phyloP scores from a whole-genome alignment of 1,140 invertebrate species.

The Zaprionus nigranus region DNA sequence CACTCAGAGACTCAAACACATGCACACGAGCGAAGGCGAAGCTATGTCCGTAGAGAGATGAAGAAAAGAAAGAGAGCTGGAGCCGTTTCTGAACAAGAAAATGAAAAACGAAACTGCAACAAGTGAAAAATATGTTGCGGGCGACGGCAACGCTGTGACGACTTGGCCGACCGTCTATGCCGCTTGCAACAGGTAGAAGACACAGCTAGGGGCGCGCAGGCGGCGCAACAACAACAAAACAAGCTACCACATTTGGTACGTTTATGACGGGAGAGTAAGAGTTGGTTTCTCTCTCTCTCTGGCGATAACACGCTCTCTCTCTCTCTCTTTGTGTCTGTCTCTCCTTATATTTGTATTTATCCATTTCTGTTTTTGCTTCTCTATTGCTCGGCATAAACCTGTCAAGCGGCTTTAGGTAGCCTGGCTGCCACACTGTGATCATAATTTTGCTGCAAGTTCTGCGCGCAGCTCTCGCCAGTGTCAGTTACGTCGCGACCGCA shows the following conservation, averaged over 20 bases:
- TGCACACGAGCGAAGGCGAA: conserved; percentile 6
- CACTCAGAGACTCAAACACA: neutral
- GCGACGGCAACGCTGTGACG: conserved; percentile 36
- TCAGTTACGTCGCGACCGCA: conserved; percentile 68
- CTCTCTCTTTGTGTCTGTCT: conserved; percentile 8
- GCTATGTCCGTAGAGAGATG: conserved; percentile 24
- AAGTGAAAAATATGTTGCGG: conserved; percentile 82
- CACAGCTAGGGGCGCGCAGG: conserved; percentile 32
- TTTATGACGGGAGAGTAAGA: conserved; percentile 55
- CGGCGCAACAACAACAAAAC: conserved; percentile 34
- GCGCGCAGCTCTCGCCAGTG: conserved; percentile 24
- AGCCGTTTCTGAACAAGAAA: conserved; percentile 64
- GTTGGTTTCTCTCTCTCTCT: conserved; percentile 12
- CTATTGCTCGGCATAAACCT: conserved; percentile 48
- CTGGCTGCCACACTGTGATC: conserved; percentile 50
- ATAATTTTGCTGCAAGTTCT: conserved; percentile 64
- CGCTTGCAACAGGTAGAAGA: conserved; percentile 64
- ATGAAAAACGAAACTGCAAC: conserved; percentile 83
- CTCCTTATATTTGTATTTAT: neutral
- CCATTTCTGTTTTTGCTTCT: conserved; percentile 10
- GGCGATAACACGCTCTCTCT: neutral
- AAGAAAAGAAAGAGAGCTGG: conserved; percentile 37
- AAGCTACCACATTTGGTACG: conserved; percentile 59
- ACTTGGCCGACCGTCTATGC: conserved; percentile 29
- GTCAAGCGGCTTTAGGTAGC: conserved; percentile 61